A percentile compares a stretch with the other conserved stretches of the same genome.
Conservation (phyloP, 2,797 vertebrate genomes). For the Ptychobarbus kaznakovi region DNA sequence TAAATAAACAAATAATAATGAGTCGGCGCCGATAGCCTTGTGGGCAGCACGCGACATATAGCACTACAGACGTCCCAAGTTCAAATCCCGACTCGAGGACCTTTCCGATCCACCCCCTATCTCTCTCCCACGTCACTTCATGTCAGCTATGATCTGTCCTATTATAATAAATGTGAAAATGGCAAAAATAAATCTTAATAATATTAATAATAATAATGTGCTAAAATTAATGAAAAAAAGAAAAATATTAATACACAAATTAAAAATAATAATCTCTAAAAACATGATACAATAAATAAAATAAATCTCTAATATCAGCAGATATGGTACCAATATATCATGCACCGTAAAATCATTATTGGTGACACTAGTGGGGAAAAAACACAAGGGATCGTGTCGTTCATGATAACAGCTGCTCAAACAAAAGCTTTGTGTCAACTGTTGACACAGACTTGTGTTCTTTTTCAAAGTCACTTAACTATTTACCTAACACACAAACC, state of each 20-base stretch:
- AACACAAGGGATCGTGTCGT: not conserved
- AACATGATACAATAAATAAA: not conserved
- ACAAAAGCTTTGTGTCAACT: conserved; percentile 24
- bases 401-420: conserved; percentile 39
- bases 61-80: too few relatives aligned
- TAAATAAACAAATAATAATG: not conserved
- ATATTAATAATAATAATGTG: not conserved
- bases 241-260: not conserved
- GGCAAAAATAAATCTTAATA: too few relatives aligned
- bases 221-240: not conserved
- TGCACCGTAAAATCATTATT: not conserved
- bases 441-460: conserved; percentile 7
- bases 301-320: not conserved
- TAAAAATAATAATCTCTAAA: not conserved
- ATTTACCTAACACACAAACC: conserved; percentile 38
- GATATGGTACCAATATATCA: not conserved
- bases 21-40: too few relatives aligned
- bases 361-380: not conserved
- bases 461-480: conserved; percentile 37
- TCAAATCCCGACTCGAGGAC: too few relatives aligned
- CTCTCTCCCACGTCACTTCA: too few relatives aligned
- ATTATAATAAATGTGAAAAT: too few relatives aligned
- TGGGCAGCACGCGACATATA: too few relatives aligned
- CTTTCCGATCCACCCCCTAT: too few relatives aligned
- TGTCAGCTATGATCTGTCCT: too few relatives aligned